Percentiles rank a stretch among this genome's conserved stretches.
Evolutionary conservation across 2,113 vertebrate species (phyloP).

Genomic region (Poeciliopsis turrubarensis): DNA sequence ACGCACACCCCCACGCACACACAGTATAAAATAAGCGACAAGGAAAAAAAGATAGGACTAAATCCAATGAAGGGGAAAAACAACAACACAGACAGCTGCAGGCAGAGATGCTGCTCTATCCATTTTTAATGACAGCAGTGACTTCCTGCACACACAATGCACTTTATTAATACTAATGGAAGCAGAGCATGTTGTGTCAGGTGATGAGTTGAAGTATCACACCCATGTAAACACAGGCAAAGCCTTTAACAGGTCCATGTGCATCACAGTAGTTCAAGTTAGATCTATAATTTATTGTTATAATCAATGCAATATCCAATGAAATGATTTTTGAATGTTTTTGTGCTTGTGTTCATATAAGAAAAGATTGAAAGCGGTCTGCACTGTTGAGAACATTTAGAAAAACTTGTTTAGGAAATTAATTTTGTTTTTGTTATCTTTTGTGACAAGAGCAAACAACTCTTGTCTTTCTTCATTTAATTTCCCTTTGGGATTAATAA

Average conservation of each 20-base stretch:
- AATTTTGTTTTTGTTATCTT: no score
- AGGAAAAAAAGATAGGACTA: conserved; percentile 28
- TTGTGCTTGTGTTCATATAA: neutral
- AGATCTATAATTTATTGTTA: neutral
- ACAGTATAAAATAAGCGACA: conserved; percentile 4
- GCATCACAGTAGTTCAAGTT: neutral
- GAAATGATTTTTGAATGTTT: neutral
- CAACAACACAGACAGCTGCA: conserved; percentile 71
- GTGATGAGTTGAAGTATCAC: conserved; percentile 65
- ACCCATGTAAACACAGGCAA: conserved; percentile 69
- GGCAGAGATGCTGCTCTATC: conserved; percentile 60
- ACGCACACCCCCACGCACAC: conserved; percentile 19
- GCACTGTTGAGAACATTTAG: no score
- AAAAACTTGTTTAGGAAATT: no score
- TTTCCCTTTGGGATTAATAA: no score
- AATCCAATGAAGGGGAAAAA: conserved; percentile 70
- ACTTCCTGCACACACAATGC: conserved; percentile 35
- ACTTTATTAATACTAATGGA: conserved; percentile 74
- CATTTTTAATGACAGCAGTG: conserved; percentile 71
- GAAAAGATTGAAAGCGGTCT: no score
- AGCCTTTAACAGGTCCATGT: conserved; percentile 58
- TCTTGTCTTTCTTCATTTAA: no score
- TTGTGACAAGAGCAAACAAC: no score
- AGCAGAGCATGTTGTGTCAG: conserved; percentile 67
- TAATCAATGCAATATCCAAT: neutral